A percentile compares a stretch with the other conserved stretches of the same genome.
Evolutionary conservation across 2,797 vertebrate genomes (phyloP).

Genomic region (Propithecus deckenii): DNA sequence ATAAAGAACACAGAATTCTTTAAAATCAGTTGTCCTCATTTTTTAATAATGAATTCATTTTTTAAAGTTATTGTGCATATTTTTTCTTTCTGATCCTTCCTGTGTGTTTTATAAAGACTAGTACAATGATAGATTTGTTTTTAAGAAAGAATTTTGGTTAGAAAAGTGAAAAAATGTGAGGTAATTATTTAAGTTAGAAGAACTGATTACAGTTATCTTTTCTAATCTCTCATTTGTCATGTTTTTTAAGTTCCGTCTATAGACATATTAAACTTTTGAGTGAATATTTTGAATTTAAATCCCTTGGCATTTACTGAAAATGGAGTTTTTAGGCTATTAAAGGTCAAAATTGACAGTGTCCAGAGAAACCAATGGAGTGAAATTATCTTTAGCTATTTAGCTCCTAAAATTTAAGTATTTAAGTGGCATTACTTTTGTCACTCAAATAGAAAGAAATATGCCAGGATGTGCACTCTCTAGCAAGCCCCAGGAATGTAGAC

Average conservation of each 20-base stretch:
- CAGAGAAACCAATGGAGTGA: neutral
- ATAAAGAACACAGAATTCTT: neutral
- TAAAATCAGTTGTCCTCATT: neutral
- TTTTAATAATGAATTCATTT: neutral
- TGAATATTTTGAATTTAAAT: conserved; percentile 30
- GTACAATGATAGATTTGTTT: neutral
- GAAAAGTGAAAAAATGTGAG: neutral
- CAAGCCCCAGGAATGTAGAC: neutral
- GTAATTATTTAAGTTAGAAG: neutral
- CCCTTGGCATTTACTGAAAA: neutral
- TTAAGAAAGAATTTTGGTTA: neutral
- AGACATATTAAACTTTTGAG: neutral
- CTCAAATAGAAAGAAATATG: neutral
- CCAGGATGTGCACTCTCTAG: too few relatives aligned
- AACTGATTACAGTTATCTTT: neutral
- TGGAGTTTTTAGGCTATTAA: neutral
- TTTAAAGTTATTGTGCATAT: neutral
- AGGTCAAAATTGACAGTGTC: neutral
- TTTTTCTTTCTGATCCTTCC: neutral
- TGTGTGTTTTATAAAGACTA: neutral
- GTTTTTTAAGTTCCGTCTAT: neutral
- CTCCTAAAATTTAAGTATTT: neutral
- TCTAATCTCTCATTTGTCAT: neutral
- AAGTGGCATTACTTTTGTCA: neutral
- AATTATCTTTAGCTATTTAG: neutral